Base-by-base conservation (phyloP, 2,888 invertebrate genomes). In the Dyspetes luteomarginatus region DNA sequence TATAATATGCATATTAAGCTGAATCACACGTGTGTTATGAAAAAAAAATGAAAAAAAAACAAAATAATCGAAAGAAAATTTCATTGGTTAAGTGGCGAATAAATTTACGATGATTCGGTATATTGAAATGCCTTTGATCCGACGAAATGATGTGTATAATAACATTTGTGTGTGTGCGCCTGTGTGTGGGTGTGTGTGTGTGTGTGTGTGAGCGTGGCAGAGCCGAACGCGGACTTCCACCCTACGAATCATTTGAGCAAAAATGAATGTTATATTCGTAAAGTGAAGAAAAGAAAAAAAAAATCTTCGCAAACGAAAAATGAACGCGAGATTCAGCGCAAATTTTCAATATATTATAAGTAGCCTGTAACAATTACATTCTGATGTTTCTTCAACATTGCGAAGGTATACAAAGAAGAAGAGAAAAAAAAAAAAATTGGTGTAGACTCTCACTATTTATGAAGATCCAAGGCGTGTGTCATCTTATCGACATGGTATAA, bases 121-220 rank as follows among this genome's bases (percentile, higher is more conserved):
- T 52, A 52, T 30, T 85, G 86, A 85, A 86, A 88, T 90, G 89
- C 88, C 89, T 90, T 90, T 89, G 88, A 89, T 89, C 86, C 85
- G 84, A 85, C 82, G 80, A 85, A 76, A 85, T 82, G 36, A 36
- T 36, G 36, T 36, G 36, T 36, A 36, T n/a, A n/a, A n/a, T n/a
- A n/a, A n/a, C n/a, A n/a, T n/a, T n/a, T n/a, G n/a, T 36, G 36
- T 36, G 36, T 12, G 84, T 67, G 80, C 56, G 78, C 67, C 67
- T 76, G 72, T 81, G 48, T 69, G n/a, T 26, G 26, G 15, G 4
- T 60, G 19, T 64, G 45, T n/a, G 58, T 36, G 26, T 19, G 52
- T 52, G 48, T n/a, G 43, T 43, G 43, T 43, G 58, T 83, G 76
- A 73, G 77, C 75, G 75, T 52, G 79, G 52, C 73, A 78, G 68